These are phyloP conservation scores for Sclerurus mexicanus DNA, from an alignment of 2,113 vertebrate species.

Conservation along the genomic window DNA sequence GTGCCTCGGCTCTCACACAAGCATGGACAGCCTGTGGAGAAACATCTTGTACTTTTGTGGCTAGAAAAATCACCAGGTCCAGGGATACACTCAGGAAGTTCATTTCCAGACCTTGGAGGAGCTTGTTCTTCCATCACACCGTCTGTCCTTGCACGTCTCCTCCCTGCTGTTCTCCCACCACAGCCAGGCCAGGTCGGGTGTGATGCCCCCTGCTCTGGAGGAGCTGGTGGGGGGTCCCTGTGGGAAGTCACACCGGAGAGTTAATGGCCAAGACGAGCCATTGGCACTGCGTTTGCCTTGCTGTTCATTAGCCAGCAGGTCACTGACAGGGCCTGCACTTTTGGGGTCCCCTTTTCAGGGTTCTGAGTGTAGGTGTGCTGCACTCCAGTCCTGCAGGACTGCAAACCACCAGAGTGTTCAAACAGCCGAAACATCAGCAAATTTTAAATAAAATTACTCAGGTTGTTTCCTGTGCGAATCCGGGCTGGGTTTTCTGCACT, in stretches of 20 bases:
- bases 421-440: not conserved
- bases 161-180: not conserved
- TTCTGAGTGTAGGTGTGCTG: too few relatives aligned
- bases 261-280: not conserved
- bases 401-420: not conserved
- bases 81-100: not conserved
- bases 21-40: conserved; percentile 24
- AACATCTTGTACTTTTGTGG: not conserved
- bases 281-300: not conserved
- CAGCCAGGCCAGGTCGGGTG: fast-evolving
- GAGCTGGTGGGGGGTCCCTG: not conserved
- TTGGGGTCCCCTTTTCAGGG: not conserved
- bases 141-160: not conserved
- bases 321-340: not conserved
- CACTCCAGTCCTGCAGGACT: not conserved
- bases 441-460: not conserved
- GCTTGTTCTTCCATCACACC: not conserved
- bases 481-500: not conserved
- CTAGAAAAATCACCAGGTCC: not conserved
- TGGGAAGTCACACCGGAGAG: not conserved
- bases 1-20: conserved; percentile 31
- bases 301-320: not conserved
- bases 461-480: not conserved
- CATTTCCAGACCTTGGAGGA: conserved; percentile 3
- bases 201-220: not conserved